Conservation (phyloP, 2,797 vertebrate species). For the Diceros bicornis region DNA sequence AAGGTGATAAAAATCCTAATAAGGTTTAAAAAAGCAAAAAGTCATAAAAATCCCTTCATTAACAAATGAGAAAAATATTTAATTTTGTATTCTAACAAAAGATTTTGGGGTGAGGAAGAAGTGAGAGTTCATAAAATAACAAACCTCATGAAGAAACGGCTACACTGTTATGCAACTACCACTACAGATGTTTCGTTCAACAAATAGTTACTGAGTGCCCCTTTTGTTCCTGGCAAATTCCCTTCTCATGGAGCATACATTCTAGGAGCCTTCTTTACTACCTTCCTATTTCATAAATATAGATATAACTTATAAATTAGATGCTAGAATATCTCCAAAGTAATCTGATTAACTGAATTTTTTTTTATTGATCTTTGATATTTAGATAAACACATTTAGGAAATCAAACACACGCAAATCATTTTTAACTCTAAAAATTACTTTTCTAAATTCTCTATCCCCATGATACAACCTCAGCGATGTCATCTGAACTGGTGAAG, state of each 20-base stretch:
- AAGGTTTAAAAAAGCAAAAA: not conserved
- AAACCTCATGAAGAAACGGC: not conserved
- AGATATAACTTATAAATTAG: not conserved
- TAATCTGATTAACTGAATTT: not conserved
- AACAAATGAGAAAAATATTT: conserved; percentile 53
- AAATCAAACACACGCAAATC: not conserved
- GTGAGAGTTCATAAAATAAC: not conserved
- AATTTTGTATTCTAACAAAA: conserved; percentile 30
- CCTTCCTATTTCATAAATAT: not conserved
- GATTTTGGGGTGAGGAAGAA: not conserved
- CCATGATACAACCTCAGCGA: conserved; percentile 93
- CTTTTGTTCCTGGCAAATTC: not conserved
- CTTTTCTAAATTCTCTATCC: not conserved
- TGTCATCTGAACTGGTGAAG: conserved; percentile 96
- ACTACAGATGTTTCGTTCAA: not conserved
- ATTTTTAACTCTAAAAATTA: conserved; percentile 57
- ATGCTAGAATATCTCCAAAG: not conserved
- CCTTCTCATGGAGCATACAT: not conserved
- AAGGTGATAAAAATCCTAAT: conserved; percentile 50
- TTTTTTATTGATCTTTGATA: not conserved
- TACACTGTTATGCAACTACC: not conserved
- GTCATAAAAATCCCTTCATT: not conserved
- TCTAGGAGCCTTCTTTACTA: not conserved
- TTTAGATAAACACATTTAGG: conserved; percentile 21
- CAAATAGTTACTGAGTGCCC: not conserved